Percentiles rank a stretch among this genome's conserved stretches.
These are phyloP conservation scores for Lissocephala sabroskyi DNA, from an alignment of 2,888 invertebrate species.

Conservation along the genomic window DNA sequence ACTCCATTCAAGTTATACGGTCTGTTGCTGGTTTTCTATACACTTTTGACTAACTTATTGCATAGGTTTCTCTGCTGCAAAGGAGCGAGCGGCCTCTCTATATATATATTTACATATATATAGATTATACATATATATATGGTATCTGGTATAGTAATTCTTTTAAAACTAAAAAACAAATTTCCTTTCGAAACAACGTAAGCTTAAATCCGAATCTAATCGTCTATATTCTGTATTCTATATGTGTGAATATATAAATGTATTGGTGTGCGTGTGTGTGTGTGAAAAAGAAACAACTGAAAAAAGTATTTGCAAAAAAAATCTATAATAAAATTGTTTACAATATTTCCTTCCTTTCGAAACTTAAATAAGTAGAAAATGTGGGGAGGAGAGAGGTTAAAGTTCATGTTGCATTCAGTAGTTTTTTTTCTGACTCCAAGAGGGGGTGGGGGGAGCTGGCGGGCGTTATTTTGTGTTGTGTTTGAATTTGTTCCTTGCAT, in stretches of 20 bases:
- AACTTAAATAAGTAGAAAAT: no score
- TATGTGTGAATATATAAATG: slow-evolving; percentile 6
- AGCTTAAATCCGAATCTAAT: slow-evolving; percentile 27
- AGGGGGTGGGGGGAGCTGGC: no score
- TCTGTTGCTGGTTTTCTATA: slow-evolving; percentile 18
- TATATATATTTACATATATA: slow-evolving; percentile 14
- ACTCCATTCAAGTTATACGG: slow-evolving; percentile 6
- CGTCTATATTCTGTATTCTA: slow-evolving; percentile 7
- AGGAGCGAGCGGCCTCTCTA: neutral
- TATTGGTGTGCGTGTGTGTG: slow-evolving; percentile 10
- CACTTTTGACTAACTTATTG: slow-evolving; percentile 56
- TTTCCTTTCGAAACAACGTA: slow-evolving; percentile 50
- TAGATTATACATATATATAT: slow-evolving; percentile 11
- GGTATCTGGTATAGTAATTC: slow-evolving; percentile 25
- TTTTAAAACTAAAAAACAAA: slow-evolving; percentile 61
- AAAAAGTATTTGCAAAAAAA: no score
- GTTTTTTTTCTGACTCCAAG: no score
- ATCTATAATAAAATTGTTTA: neutral
- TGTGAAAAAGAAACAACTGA: neutral
- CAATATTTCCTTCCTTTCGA: no score
- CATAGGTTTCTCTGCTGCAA: slow-evolving; percentile 48
- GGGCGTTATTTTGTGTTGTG: no score
- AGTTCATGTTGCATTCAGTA: no score
- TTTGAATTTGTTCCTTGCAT: no score
- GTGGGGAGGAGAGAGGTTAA: no score